These are phyloP conservation scores for Eilema griseolum DNA, from an alignment of 2,888 invertebrate genomes.

Conservation along the genomic window DNA sequence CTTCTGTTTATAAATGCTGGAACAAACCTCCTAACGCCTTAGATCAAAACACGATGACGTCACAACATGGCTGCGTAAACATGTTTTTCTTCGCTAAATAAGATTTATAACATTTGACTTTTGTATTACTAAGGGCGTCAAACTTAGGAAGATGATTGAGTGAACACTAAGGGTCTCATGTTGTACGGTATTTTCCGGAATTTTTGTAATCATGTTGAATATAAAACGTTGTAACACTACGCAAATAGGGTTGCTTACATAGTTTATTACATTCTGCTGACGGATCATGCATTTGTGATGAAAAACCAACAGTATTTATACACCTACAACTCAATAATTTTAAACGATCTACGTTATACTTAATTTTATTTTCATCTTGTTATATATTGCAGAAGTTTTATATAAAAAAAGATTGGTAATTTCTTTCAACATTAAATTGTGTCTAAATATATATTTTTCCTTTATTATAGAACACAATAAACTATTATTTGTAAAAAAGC, in stretches of 20 bases:
- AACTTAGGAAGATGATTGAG: slow-evolving; percentile 39
- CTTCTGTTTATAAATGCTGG: slow-evolving; percentile 21
- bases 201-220: neutral
- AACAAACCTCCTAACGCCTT: slow-evolving; percentile 21
- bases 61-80: slow-evolving; percentile 44
- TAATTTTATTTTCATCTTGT: too few species aligned
- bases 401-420: too few species aligned
- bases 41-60: slow-evolving; percentile 45
- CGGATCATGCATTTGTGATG: too few species aligned
- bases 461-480: too few species aligned
- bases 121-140: slow-evolving; percentile 36
- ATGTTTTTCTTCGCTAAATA: slow-evolving; percentile 52
- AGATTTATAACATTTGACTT: slow-evolving; percentile 52
- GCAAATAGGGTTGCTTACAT: neutral
- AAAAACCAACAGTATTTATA: too few species aligned
- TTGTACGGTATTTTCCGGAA: slow-evolving; percentile 1
- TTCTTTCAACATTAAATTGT: too few species aligned
- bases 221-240: neutral
- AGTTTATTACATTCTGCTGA: neutral
- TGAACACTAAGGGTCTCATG: slow-evolving; percentile 22
- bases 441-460: too few species aligned
- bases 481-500: too few species aligned
- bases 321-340: too few species aligned
- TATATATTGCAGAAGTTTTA: too few species aligned
- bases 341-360: too few species aligned